Percentiles rank a stretch among this genome's conserved stretches.
phyloP scores from a whole-genome alignment of 1,140 invertebrate species.

The Melitaea cinxia region DNA sequence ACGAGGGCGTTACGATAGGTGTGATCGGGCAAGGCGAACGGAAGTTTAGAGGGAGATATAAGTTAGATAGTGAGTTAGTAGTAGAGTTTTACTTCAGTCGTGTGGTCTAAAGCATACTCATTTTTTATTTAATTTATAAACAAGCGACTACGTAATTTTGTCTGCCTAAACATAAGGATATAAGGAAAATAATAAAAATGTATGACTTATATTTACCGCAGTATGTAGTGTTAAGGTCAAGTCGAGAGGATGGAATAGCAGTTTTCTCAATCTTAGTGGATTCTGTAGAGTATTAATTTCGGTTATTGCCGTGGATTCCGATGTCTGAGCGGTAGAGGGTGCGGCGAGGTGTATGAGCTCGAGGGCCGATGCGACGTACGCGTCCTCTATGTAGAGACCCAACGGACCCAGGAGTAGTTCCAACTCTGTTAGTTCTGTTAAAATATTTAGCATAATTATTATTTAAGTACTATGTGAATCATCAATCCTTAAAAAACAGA shows the following conservation, averaged over 20 bases:
- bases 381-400: constrained; percentile 66
- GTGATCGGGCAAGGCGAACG: too few relatives aligned
- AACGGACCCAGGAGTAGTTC: constrained; percentile 55
- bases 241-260: constrained; percentile 54
- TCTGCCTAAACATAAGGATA: too few relatives aligned
- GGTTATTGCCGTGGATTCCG: constrained; percentile 38
- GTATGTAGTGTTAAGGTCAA: constrained; percentile 67
- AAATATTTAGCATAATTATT: too few relatives aligned
- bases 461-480: too few relatives aligned
- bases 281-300: constrained; percentile 32
- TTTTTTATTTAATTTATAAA: too few relatives aligned
- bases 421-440: constrained; percentile 53
- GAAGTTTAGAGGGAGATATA: too few relatives aligned
- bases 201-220: constrained; percentile 49
- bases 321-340: constrained; percentile 6
- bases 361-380: constrained; percentile 50
- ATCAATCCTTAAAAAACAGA: too few relatives aligned
- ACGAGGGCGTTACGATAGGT: too few relatives aligned
- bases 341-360: constrained; percentile 42
- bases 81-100: too few relatives aligned
- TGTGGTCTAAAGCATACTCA: too few relatives aligned
- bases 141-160: too few relatives aligned
- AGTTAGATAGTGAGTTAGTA: too few relatives aligned
- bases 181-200: constrained; percentile 2
- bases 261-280: constrained; percentile 49